phyloP scores from a whole-genome alignment of 1,140 invertebrate genomes.

The Andrena cerasifolii region DNA sequence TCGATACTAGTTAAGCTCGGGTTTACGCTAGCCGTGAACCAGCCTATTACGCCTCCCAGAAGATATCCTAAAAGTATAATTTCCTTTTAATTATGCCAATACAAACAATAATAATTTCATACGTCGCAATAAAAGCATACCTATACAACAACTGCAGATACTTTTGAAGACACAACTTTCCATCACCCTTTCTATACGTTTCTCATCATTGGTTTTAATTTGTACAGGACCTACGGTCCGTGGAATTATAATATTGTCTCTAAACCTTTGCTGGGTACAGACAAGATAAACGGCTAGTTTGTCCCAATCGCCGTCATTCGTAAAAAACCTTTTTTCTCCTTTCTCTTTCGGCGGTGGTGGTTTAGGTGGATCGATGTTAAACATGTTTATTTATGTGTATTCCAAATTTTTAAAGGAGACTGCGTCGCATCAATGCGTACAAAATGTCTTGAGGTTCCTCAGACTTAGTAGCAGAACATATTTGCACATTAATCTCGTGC shows the following conservation, averaged over 20 bases:
- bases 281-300: conserved; percentile 75
- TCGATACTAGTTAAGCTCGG: conserved; percentile 91
- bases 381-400: conserved; percentile 41
- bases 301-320: conserved; percentile 72
- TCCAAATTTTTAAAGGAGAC: background rate
- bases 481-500: too few relatives aligned
- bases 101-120: conserved; percentile 4
- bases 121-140: conserved; percentile 32
- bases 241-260: conserved; percentile 93
- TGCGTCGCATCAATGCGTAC: background rate
- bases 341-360: background rate
- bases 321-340: conserved; percentile 44
- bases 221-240: conserved; percentile 87
- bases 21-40: conserved; percentile 98
- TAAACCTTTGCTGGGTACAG: conserved; percentile 82
- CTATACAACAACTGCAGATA: conserved; percentile 90
- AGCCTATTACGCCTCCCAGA: conserved; percentile 95
- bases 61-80: conserved; percentile 89
- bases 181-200: conserved; percentile 91
- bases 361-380: conserved; percentile 20
- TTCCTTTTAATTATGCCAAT: background rate
- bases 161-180: conserved; percentile 97
- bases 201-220: conserved; percentile 94
- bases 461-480: background rate
- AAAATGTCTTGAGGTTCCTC: background rate